phyloP scores from a whole-genome alignment of 2,113 vertebrate species.

The Chitala chitala region DNA sequence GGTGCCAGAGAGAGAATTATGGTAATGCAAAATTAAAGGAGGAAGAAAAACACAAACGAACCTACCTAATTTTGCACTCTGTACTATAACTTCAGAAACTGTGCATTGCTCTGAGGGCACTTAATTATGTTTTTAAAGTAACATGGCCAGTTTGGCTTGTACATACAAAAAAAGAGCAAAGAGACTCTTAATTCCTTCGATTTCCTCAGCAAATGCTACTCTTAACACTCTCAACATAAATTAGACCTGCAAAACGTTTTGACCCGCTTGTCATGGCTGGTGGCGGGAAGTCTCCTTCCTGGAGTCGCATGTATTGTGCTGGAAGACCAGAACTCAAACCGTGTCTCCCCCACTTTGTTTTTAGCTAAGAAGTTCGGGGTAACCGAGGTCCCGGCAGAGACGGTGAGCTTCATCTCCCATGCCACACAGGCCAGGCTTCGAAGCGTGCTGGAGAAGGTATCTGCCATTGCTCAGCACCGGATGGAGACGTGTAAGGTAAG shows the following conservation, averaged over 20 bases:
- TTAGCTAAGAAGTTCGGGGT: constrained; percentile 77
- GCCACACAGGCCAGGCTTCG: constrained; percentile 73
- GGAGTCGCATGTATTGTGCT: not conserved
- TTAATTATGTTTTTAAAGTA: constrained; percentile 52
- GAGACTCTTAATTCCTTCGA: constrained; percentile 11
- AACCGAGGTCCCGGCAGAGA: constrained; percentile 74
- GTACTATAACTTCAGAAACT: constrained; percentile 49
- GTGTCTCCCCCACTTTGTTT: constrained; percentile 22
- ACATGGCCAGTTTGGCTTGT: constrained; percentile 45
- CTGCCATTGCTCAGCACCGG: constrained; percentile 74
- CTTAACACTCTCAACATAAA: constrained; percentile 13
- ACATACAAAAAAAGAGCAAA: not conserved
- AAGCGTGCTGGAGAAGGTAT: constrained; percentile 75
- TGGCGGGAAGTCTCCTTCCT: not conserved
- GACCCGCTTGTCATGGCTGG: constrained; percentile 6
- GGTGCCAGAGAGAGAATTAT: constrained; percentile 60
- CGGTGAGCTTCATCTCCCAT: constrained; percentile 77
- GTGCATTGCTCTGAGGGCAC: constrained; percentile 52
- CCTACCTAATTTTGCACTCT: constrained; percentile 45
- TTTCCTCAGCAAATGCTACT: constrained; percentile 23
- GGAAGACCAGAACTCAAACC: not conserved
- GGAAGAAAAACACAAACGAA: constrained; percentile 49
- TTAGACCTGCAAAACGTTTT: constrained; percentile 16
- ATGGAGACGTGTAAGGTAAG: constrained; percentile 75
- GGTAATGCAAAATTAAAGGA: constrained; percentile 64